Conservation (phyloP, 2,797 vertebrate genomes). For the Monodelphis domestica region DNA sequence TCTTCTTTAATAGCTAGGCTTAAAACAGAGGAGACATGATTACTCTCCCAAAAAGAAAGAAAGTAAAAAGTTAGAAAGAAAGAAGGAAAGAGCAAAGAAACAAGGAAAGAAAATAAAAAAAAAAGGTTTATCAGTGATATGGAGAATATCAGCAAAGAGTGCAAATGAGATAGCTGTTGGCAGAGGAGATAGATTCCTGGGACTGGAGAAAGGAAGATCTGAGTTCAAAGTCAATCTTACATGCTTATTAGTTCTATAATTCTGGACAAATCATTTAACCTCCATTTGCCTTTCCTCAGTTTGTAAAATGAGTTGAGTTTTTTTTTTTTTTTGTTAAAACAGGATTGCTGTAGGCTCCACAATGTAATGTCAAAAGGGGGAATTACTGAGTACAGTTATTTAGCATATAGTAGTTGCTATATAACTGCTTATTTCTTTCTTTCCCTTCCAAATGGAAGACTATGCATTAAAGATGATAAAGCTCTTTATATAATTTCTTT, state of each 20-base stretch:
- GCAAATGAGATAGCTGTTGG: background rate
- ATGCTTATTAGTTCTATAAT: background rate
- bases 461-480: background rate
- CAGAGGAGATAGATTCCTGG: too few relatives aligned
- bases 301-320: background rate
- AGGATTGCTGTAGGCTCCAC: background rate
- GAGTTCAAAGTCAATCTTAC: background rate
- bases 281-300: background rate
- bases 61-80: too few relatives aligned
- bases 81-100: too few relatives aligned
- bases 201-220: too few relatives aligned
- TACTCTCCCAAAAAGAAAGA: too few relatives aligned
- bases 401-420: too few relatives aligned
- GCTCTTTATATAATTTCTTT: background rate
- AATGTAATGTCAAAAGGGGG: too few relatives aligned
- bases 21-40: background rate
- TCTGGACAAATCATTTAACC: background rate
- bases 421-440: background rate
- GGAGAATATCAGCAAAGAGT: background rate
- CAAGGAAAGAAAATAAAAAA: too few relatives aligned
- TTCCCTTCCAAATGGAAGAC: background rate
- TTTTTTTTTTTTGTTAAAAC: too few relatives aligned
- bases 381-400: too few relatives aligned
- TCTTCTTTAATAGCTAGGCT: background rate
- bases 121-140: background rate